Base-by-base conservation (phyloP, 2,113 vertebrate species). In the Triplophysa rosa region DNA sequence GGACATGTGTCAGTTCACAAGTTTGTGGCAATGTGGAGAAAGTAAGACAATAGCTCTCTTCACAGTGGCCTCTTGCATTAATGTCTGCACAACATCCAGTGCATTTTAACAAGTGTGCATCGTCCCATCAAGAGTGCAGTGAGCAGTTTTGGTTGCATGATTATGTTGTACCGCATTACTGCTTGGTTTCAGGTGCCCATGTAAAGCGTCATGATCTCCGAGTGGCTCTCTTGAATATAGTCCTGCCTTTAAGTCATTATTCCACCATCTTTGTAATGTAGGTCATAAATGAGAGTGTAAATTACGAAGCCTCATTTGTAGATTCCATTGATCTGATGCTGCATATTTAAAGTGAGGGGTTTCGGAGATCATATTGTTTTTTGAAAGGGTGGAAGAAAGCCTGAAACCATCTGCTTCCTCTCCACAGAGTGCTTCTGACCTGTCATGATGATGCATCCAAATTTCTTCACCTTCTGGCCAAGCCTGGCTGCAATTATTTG, bases 21-120 rank as follows among this genome's bases (percentile, higher is more conserved):
- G 91, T 98, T 98, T 68, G 87, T 98, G 83, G 97, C 96, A 73
- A 96, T 95, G 95, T 99, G 97, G 97, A 89, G 96, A 87, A 98
- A 98, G 97, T 99, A 94, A 98, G 97, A 91, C 92, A 91, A 91
- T 85, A 67, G 74, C 45, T 67, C 33, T 79, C 82, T 67, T 90
- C 71, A 79, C 86, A 77, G 76, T 19, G 19, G 17, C 40, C 26
- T 65, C 42, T 79, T 21, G 3, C 29, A 21, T 26, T 70, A 69
- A n/a, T 47, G 37, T 77, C 40, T 65, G 23, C 40, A 65, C 49
- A 23, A 9, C 12, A 67, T 33, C 42, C 56, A 59, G 23, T 47
- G 33, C 10, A 65, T 59, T 45, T 76, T 71, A 63, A 65, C 56
- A 62, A 26, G 40, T 69, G 42, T 40, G 19, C 14, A 26, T 26